These are phyloP conservation scores for Choristoneura rosaceana DNA, from an alignment of 2,888 invertebrate genomes.

Conservation along the genomic window DNA sequence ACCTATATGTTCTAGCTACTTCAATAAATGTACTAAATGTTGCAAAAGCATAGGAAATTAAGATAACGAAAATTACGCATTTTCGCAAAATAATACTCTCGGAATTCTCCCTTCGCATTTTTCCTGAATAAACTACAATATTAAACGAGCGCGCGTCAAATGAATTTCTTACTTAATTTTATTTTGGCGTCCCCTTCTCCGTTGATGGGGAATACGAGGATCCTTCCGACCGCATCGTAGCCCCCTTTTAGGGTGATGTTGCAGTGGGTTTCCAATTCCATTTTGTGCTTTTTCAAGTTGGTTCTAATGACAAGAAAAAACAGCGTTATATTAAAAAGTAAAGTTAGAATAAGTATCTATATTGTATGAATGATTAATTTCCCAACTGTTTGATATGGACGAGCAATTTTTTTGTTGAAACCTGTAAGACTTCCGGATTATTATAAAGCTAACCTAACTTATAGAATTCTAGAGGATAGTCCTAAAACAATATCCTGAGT, in stretches of 20 bases:
- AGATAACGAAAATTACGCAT: background rate
- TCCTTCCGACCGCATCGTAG: slow-evolving; percentile 71
- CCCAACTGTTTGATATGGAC: too few species aligned
- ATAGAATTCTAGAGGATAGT: too few species aligned
- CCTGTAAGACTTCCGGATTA: too few species aligned
- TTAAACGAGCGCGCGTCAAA: slow-evolving; percentile 6
- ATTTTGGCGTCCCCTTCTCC: slow-evolving; percentile 77
- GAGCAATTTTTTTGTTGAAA: too few species aligned
- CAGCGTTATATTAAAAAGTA: too few species aligned
- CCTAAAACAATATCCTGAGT: too few species aligned
- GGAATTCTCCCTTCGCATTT: slow-evolving; percentile 5
- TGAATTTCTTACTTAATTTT: slow-evolving; percentile 63
- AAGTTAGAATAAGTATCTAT: too few species aligned
- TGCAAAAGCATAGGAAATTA: background rate
- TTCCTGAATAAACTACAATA: slow-evolving; percentile 15
- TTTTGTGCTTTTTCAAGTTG: slow-evolving; percentile 69
- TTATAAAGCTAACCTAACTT: too few species aligned
- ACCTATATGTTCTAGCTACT: background rate
- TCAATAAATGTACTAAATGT: background rate
- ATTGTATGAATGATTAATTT: too few species aligned
- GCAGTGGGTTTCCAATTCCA: slow-evolving; percentile 71
- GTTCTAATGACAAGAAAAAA: slow-evolving; percentile 62
- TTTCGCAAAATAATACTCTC: background rate
- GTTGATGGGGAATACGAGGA: slow-evolving; percentile 76
- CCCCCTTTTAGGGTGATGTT: slow-evolving; percentile 76